phyloP scores from a whole-genome alignment of 2,888 invertebrate species.

The Dryobotodes eremita region DNA sequence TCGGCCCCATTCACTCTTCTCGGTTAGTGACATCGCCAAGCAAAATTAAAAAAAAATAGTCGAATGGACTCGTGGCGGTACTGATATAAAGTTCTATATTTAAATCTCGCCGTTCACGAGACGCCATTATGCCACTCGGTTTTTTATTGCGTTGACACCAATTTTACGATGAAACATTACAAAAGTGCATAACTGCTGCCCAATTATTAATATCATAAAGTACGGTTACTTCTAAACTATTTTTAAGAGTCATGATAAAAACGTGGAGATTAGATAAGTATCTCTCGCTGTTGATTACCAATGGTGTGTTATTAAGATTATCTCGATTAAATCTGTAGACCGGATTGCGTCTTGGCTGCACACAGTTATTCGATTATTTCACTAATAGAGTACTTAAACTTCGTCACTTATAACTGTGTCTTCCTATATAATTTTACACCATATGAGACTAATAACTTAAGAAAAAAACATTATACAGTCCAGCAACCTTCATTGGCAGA shows the following conservation, averaged over 20 bases:
- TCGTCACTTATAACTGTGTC: background rate
- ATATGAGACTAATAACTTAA: background rate
- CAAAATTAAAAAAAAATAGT: constrained; percentile 80
- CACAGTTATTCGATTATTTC: constrained; percentile 51
- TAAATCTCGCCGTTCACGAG: constrained; percentile 81
- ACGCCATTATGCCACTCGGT: constrained; percentile 77
- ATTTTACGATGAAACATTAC: constrained; percentile 51
- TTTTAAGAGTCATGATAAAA: constrained; percentile 63
- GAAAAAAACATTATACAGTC: background rate
- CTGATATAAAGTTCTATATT: constrained; percentile 89
- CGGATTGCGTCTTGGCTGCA: constrained; percentile 43
- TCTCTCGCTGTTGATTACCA: constrained; percentile 67
- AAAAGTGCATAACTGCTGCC: constrained; percentile 47
- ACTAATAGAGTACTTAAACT: constrained; percentile 17
- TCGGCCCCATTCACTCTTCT: constrained; percentile 83
- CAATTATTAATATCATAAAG: constrained; percentile 47
- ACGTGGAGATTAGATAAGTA: constrained; percentile 68
- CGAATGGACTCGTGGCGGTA: constrained; percentile 72
- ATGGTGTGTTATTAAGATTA: constrained; percentile 74
- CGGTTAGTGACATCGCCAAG: constrained; percentile 85
- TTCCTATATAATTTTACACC: background rate
- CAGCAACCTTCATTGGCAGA: constrained; percentile 20
- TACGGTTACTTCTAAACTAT: constrained; percentile 51
- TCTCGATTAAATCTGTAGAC: constrained; percentile 65
- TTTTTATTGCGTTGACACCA: constrained; percentile 70